Evolutionary conservation across 2,113 vertebrate genomes (phyloP).

Genomic region (Siphamia tubifer): DNA sequence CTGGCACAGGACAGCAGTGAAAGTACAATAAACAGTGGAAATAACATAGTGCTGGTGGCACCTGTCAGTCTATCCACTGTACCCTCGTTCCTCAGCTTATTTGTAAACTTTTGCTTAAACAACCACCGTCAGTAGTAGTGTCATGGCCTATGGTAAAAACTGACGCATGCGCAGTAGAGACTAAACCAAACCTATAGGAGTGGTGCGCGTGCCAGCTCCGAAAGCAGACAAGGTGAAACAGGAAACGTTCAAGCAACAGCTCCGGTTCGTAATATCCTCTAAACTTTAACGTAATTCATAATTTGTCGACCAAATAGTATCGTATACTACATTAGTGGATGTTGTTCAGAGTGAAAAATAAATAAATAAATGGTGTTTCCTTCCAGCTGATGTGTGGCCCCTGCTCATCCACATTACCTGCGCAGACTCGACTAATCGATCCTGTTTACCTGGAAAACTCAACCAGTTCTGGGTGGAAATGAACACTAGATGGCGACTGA

Average conservation of each 20-base stretch:
- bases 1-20: slow-evolving; percentile 74
- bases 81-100: too few species aligned
- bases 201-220: not conserved
- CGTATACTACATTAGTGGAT: not conserved
- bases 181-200: not conserved
- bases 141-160: not conserved
- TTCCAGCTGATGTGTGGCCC: not conserved
- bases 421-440: slow-evolving; percentile 70
- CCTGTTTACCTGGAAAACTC: slow-evolving; percentile 46
- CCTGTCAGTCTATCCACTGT: too few species aligned
- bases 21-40: slow-evolving; percentile 74
- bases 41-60: slow-evolving; percentile 77
- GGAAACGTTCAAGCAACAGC: slow-evolving; percentile 26
- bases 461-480: not conserved
- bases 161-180: too few species aligned
- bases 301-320: not conserved
- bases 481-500: slow-evolving; percentile 56
- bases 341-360: not conserved
- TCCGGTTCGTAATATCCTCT: not conserved
- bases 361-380: slow-evolving; percentile 39
- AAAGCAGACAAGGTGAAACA: slow-evolving; percentile 10
- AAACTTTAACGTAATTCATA: not conserved
- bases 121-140: too few species aligned
- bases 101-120: too few species aligned
- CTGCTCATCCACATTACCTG: slow-evolving; percentile 59